Conservation (phyloP, 2,797 vertebrate genomes). For the Dromococcyx pavoninus region DNA sequence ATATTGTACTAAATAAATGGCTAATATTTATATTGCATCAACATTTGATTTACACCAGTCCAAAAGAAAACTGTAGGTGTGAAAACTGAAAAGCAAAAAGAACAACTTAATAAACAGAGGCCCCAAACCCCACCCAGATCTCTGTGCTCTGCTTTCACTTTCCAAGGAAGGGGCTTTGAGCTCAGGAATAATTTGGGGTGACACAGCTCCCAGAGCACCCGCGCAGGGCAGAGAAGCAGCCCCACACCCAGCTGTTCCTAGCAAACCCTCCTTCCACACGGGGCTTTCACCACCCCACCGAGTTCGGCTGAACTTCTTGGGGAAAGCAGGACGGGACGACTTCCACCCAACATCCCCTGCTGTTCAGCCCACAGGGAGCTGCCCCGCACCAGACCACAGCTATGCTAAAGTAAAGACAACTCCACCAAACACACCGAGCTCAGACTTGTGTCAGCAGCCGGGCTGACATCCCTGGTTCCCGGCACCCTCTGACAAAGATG, state of each 20-base stretch:
- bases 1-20: background rate
- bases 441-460: background rate
- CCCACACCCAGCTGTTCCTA: rapidly evolving
- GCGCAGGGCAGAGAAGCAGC: background rate
- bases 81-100: background rate
- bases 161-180: background rate
- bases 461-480: no score
- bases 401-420: background rate
- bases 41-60: background rate
- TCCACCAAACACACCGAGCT: no score
- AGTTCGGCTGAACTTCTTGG: background rate
- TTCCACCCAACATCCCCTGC: rapidly evolving
- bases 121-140: rapidly evolving
- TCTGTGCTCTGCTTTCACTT: background rate
- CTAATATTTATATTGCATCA: background rate
- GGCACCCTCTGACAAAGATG: no score
- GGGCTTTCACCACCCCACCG: background rate
- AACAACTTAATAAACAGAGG: background rate
- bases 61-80: background rate
- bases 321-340: no score
- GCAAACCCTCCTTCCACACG: no score
- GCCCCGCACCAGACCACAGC: background rate
- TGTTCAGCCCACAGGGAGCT: background rate
- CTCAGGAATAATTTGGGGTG: background rate
- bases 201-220: background rate